Conservation (phyloP, 2,888 invertebrate genomes). For the Elegia similella region DNA sequence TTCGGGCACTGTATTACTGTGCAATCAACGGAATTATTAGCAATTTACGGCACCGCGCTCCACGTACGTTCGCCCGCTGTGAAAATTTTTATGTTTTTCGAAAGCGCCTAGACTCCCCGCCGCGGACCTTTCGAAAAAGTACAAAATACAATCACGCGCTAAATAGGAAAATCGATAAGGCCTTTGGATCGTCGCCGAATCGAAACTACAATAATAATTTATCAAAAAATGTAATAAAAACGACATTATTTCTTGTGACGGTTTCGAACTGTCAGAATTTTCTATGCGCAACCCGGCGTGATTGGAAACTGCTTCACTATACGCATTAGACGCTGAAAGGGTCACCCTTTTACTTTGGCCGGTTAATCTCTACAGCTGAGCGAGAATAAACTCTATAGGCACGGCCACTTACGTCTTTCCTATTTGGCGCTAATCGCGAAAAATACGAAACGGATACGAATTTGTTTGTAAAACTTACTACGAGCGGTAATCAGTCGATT, state of each 20-base stretch:
- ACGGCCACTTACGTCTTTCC: constrained; percentile 67
- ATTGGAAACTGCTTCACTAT: constrained; percentile 37
- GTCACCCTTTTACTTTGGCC: constrained; percentile 48
- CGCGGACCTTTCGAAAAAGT: constrained; percentile 76
- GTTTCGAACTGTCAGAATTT: constrained; percentile 77
- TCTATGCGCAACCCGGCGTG: constrained; percentile 56
- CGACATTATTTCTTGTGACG: constrained; percentile 79
- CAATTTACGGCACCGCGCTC: constrained; percentile 73
- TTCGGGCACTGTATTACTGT: constrained; percentile 72
- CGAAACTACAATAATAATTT: constrained; percentile 78
- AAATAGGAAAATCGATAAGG: constrained; percentile 80
- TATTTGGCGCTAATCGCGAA: constrained; percentile 75
- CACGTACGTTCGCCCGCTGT: constrained; percentile 69
- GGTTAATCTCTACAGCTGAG: constrained; percentile 44
- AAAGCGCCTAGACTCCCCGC: constrained; percentile 72
- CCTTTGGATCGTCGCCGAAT: constrained; percentile 65
- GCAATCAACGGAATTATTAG: constrained; percentile 78
- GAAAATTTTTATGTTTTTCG: constrained; percentile 77
- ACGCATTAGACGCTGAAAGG: constrained; percentile 27
- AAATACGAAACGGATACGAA: constrained; percentile 73
- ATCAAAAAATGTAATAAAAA: constrained; percentile 82
- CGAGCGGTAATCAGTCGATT: constrained; percentile 78
- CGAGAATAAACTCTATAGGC: constrained; percentile 58
- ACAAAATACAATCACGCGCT: constrained; percentile 73
- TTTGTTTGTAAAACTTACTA: constrained; percentile 78